phyloP scores from a whole-genome alignment of 2,888 invertebrate genomes.

The Smittia aterrima region DNA sequence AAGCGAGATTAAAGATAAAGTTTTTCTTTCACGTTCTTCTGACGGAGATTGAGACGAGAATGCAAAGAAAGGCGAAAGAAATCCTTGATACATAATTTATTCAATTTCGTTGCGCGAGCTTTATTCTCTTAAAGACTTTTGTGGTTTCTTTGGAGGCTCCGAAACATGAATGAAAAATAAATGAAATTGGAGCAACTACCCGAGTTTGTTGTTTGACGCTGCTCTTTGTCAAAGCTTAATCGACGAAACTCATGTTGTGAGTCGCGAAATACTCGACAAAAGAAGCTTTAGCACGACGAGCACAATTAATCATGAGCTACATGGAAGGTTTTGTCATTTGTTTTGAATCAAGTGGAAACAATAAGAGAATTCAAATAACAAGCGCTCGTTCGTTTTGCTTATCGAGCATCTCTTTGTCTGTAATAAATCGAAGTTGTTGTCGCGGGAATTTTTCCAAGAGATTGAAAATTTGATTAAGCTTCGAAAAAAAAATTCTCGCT shows the following conservation, averaged over 20 bases:
- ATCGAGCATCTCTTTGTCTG: not conserved
- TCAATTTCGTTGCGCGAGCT: constrained; percentile 26
- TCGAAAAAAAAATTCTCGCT: too few relatives aligned
- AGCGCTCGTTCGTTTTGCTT: not conserved
- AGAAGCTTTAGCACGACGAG: not conserved
- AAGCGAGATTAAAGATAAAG: constrained; percentile 32
- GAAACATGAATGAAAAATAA: not conserved
- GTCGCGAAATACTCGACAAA: too few relatives aligned
- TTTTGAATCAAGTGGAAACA: not conserved
- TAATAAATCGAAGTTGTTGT: too few relatives aligned
- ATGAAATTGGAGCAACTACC: not conserved
- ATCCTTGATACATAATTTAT: constrained; percentile 30
- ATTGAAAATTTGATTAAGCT: too few relatives aligned
- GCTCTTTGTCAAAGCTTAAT: too few relatives aligned
- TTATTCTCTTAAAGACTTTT: not conserved
- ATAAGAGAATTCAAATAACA: not conserved
- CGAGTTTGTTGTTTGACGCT: too few relatives aligned
- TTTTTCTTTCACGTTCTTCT: not conserved
- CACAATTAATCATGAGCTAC: not conserved
- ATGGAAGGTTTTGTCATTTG: not conserved
- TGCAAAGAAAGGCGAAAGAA: not conserved
- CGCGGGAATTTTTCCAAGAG: too few relatives aligned
- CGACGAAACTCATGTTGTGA: too few relatives aligned
- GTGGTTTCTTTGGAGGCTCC: too few relatives aligned
- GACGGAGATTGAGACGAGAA: not conserved